Base-by-base conservation (phyloP, 2,797 vertebrate species). In the Gadopsis marmoratus region DNA sequence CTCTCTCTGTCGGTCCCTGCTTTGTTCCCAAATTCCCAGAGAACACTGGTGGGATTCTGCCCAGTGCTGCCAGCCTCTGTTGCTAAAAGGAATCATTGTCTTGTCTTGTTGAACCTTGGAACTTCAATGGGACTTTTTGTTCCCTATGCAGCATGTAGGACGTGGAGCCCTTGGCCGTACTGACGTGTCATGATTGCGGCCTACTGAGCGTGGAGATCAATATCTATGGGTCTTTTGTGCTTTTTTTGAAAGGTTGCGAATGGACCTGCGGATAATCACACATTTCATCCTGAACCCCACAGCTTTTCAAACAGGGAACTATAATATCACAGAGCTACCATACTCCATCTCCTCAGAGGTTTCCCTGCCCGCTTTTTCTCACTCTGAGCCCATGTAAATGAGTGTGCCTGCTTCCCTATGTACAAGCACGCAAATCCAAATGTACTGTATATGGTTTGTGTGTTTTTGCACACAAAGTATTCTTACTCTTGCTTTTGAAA, bases 1-100 rank as follows among this genome's bases (percentile, higher is more conserved):
- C 89, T 55, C 79, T 79, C 77, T 88, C 81, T 84, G 86, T 90
- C 81, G 85, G 86, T 76, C 80, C 86, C 72, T 55, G 31, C 88
- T 92, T 93, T 93, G 89, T 94, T 81, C 79, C 76, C 54, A 47
- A 68, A 76, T 92, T 89, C 89, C 83, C 91, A 85, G 83, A 89
- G 90, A 91, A 92, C 90, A 90, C 79, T 91, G 89, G 91, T 86
- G 90, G 92, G 89, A 88, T 79, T 88, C 84, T 91, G 86, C 87
- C 90, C 90, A 86, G 77, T 75, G 78, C 88, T 86, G 90, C 89
- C 91, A 91, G 91, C 83, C 89, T 84, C 83, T 87, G 72, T 86
- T 69, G 54, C 91, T 88, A 85, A 93, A 94, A 89, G 88, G 92
- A 91, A 78, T 86, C 92, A 94, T 95, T 95, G 94, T 94, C 88